Evolutionary conservation across 1,140 invertebrate species (phyloP), one percentile per base, ranked within the genome.

Genomic region (Zaprionus africanus): DNA sequence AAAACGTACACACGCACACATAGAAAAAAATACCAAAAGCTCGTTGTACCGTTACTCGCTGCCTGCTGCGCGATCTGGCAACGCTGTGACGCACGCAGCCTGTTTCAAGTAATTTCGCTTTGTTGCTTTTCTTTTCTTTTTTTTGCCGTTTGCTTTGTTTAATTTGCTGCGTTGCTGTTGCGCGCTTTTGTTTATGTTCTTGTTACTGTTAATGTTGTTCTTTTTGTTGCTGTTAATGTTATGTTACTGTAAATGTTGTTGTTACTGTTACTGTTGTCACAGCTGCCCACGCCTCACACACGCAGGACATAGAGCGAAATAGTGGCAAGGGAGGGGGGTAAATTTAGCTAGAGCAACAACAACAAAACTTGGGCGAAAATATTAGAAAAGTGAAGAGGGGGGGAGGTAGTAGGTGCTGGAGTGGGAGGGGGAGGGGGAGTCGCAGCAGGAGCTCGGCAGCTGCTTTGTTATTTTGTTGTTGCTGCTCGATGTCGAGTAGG

Each of bases 41-140:
- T 70, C 59, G 58, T 69, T 64, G 43, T 80, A 65, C 60, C 68
- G 66, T 63, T 69, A 76, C 81, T 83, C 81, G 81, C 63, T 49
- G 65, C 57, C 15, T 12, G n/a, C 24, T 19, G 51, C 46, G 24
- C 59, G 46, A 63, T 69, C 71, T 82, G 81, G 81, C 81, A 82
- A 82, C 81, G 54, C 81, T 71, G 53, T 9, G 17, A 5, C 53
- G 41, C n/a, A 5, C n/a, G 57, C 26, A 34, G 22, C 17, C 22
- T 64, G 36, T 34, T 53, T 43, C 58, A 13, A 24, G 5, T 17
- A n/a, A 6, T 51, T 64, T 34, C 4, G 31, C 9, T 34, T 34
- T 34, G 9, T 34, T 36, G 46, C 22, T 51, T 36, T 26, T 63
- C 49, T 57, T 38, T 31, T 31, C 12, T 28, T 5, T 49, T 41